A percentile compares a stretch with the other conserved stretches of the same genome.
These are phyloP conservation scores for Oryzias celebensis DNA, from an alignment of 2,113 vertebrate genomes.

Conservation along the genomic window DNA sequence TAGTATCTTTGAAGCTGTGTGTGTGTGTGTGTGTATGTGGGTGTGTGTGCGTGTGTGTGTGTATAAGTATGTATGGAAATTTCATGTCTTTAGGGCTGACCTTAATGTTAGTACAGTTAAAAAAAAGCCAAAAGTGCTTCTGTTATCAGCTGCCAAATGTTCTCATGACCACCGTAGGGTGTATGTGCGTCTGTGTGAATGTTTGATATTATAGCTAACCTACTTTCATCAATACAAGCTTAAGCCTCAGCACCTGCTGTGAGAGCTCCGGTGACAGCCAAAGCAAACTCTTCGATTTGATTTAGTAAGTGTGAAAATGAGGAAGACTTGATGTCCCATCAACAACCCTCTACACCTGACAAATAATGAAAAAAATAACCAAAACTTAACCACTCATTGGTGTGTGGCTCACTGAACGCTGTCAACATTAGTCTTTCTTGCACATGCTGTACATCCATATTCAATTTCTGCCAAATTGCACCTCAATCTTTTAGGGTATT, in stretches of 20 bases:
- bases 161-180: slow-evolving; percentile 60
- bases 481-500: too few relatives aligned
- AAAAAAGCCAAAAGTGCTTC: slow-evolving; percentile 31
- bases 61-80: slow-evolving; percentile 51
- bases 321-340: slow-evolving; percentile 33
- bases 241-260: slow-evolving; percentile 60
- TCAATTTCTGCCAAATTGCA: too few relatives aligned
- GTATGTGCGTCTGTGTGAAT: slow-evolving; percentile 44
- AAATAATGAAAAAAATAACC: slow-evolving; percentile 9
- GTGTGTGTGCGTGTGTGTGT: slow-evolving; percentile 32
- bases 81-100: slow-evolving; percentile 76
- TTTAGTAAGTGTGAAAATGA: slow-evolving; percentile 53
- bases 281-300: slow-evolving; percentile 55
- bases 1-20: slow-evolving; percentile 72
- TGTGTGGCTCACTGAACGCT: slow-evolving; percentile 11
- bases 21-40: slow-evolving; percentile 38
- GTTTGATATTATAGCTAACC: slow-evolving; percentile 63
- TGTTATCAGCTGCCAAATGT: slow-evolving; percentile 65
- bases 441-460: too few relatives aligned
- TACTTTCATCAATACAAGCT: slow-evolving; percentile 62
- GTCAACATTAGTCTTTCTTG: background rate
- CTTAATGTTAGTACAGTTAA: slow-evolving; percentile 70
- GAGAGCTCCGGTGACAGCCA: slow-evolving; percentile 52
- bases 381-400: slow-evolving; percentile 23
- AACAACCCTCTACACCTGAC: background rate